Evolutionary conservation across 2,888 invertebrate genomes (phyloP).

Genomic region (Sminthurides aquaticus): DNA sequence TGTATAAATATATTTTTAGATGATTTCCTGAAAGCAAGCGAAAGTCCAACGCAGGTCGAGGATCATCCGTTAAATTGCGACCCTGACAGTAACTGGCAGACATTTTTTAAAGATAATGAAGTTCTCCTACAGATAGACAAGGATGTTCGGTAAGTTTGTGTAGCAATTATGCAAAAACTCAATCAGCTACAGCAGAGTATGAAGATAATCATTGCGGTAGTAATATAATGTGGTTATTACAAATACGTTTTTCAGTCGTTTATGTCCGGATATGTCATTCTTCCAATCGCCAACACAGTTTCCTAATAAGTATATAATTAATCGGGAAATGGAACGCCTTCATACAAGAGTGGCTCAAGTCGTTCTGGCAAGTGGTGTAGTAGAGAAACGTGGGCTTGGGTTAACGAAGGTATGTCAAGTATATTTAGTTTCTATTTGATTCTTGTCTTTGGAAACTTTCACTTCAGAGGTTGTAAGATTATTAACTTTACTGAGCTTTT

Average conservation of each 20-base stretch:
- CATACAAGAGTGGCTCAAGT: slow-evolving; percentile 82
- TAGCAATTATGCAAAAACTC: too few species aligned
- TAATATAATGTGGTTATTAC: not conserved
- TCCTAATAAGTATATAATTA: slow-evolving; percentile 73
- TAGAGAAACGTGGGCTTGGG: slow-evolving; percentile 79
- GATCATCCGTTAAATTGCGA: slow-evolving; percentile 93
- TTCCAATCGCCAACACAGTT: slow-evolving; percentile 91
- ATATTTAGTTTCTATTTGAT: not conserved
- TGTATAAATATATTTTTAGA: too few species aligned
- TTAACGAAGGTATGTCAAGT: slow-evolving; percentile 47
- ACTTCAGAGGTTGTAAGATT: too few species aligned
- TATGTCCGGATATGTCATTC: slow-evolving; percentile 95
- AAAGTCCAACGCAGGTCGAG: slow-evolving; percentile 43
- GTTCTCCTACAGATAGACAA: slow-evolving; percentile 95
- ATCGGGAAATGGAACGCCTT: slow-evolving; percentile 73
- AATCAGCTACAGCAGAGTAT: too few species aligned
- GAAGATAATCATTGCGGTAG: not conserved
- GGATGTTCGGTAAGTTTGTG: slow-evolving; percentile 69
- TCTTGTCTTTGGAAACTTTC: too few species aligned
- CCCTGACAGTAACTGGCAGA: slow-evolving; percentile 91
- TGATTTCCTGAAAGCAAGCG: slow-evolving; percentile 10
- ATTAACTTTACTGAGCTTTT: not conserved
- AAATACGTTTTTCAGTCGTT: slow-evolving; percentile 51
- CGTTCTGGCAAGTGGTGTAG: slow-evolving; percentile 75
- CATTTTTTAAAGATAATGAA: slow-evolving; percentile 95